Evolutionary conservation across 2,797 vertebrate species (phyloP).

Genomic region (Kryptopterus vitreolus): DNA sequence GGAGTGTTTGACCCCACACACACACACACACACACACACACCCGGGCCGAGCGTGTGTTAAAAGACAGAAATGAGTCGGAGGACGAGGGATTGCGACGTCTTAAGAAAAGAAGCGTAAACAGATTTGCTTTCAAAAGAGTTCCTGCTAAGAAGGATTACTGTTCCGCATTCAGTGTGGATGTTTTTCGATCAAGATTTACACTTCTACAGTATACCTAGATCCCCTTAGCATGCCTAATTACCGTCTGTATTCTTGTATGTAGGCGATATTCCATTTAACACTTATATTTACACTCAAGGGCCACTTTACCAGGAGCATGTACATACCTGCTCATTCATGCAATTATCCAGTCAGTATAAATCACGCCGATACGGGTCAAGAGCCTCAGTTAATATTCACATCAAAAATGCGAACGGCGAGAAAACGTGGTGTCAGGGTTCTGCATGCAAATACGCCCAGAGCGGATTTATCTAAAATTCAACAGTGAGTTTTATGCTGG

Average conservation of each 20-base stretch:
- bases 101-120: not conserved
- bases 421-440: not conserved
- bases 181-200: not conserved
- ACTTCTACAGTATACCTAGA: not conserved
- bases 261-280: not conserved
- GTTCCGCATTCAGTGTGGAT: not conserved
- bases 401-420: not conserved
- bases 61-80: constrained; percentile 8
- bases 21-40: too few species aligned
- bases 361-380: not conserved
- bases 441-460: too few species aligned
- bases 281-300: not conserved
- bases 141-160: not conserved
- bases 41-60: not conserved
- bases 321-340: not conserved
- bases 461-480: not conserved
- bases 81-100: not conserved
- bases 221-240: not conserved
- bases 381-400: not conserved
- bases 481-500: not conserved
- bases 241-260: not conserved
- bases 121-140: not conserved
- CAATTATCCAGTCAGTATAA: not conserved
- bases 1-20: not conserved
- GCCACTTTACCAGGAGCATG: not conserved